Evolutionary conservation across 2,113 vertebrate genomes (phyloP).

Genomic region (Triplophysa rosa): DNA sequence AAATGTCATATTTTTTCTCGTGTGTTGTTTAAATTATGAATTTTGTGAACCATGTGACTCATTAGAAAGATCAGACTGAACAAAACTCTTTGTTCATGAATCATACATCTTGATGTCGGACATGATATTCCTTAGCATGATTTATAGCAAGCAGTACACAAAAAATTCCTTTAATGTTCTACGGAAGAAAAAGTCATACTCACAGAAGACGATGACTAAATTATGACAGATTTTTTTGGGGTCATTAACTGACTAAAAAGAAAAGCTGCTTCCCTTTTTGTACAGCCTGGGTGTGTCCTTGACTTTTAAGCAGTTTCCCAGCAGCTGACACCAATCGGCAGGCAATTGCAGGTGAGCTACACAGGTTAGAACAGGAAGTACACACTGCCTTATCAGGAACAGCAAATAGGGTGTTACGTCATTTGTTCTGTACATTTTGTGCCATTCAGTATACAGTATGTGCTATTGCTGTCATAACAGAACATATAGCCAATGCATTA

Average conservation of each 20-base stretch:
- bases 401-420: neutral
- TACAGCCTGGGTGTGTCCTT: neutral
- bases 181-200: too few relatives aligned
- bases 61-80: too few relatives aligned
- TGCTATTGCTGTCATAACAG: neutral
- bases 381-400: neutral
- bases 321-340: neutral
- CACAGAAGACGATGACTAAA: too few relatives aligned
- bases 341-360: constrained; percentile 8
- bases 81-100: too few relatives aligned
- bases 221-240: too few relatives aligned
- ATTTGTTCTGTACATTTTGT: neutral
- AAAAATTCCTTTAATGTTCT: too few relatives aligned
- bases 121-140: too few relatives aligned
- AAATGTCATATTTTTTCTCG: too few relatives aligned
- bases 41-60: too few relatives aligned
- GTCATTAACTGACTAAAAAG: neutral
- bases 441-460: neutral
- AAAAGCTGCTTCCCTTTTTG: neutral
- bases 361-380: constrained; percentile 13
- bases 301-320: neutral
- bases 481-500: neutral
- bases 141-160: too few relatives aligned
- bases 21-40: too few relatives aligned
- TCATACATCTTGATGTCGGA: too few relatives aligned